Evolutionary conservation across 2,113 vertebrate species (phyloP).

Genomic region (Alouatta palliata): DNA sequence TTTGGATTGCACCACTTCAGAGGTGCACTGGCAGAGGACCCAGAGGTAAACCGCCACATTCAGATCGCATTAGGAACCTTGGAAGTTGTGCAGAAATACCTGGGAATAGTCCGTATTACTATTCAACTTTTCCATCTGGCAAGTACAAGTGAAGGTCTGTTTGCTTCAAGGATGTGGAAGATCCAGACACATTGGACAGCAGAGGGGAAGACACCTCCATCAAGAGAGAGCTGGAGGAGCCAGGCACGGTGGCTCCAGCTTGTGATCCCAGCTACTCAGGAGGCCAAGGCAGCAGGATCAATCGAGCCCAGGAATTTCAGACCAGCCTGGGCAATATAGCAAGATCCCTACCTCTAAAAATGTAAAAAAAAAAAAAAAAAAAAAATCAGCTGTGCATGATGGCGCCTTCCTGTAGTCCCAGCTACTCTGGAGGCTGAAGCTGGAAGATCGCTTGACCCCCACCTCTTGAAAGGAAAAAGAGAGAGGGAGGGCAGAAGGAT

Average conservation of each 20-base stretch:
- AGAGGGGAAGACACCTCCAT: neutral
- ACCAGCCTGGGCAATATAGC: no score
- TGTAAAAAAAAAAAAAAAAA: no score
- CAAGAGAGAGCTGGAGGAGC: neutral
- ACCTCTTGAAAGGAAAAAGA: neutral
- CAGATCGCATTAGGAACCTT: neutral
- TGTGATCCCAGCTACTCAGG: neutral
- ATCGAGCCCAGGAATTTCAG: no score
- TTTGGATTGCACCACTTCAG: neutral
- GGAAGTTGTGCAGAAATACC: neutral
- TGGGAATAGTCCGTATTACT: neutral
- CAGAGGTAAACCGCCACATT: neutral
- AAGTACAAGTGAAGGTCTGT: conserved; percentile 4
- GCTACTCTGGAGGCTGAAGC: neutral
- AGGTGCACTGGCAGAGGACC: neutral
- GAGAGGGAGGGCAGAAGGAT: neutral
- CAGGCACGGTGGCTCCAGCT: neutral
- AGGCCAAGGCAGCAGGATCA: no score
- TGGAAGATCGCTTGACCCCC: neutral
- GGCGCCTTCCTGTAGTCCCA: neutral
- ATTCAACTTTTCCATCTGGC: neutral
- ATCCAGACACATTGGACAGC: neutral
- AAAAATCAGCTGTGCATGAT: neutral
- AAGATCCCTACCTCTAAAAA: no score
- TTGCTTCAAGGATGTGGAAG: neutral